Conservation (phyloP, 2,888 invertebrate genomes). For the Athripsodes cinereus region DNA sequence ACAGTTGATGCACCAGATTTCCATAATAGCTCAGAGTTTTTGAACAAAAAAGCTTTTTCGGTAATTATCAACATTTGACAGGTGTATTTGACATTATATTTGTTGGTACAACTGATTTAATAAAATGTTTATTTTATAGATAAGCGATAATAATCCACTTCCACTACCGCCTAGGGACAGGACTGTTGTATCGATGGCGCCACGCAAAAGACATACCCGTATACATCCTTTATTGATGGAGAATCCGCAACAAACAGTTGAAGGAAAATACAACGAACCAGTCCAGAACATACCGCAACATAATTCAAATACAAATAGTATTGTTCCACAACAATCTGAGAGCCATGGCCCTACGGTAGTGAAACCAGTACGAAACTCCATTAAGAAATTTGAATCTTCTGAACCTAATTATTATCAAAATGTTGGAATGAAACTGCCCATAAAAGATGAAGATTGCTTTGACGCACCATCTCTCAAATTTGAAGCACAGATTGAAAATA, state of each 20-base stretch:
- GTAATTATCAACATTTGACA: background rate
- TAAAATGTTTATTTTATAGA: background rate
- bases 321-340: background rate
- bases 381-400: background rate
- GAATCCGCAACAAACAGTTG: slow-evolving; percentile 51
- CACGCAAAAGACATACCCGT: slow-evolving; percentile 65
- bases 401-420: slow-evolving; percentile 15
- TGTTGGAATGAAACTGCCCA: slow-evolving; percentile 10
- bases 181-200: slow-evolving; percentile 52
- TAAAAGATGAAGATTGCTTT: slow-evolving; percentile 30
- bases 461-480: slow-evolving; percentile 45
- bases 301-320: background rate
- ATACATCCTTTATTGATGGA: slow-evolving; percentile 79
- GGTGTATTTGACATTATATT: too few species aligned
- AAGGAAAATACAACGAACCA: slow-evolving; percentile 41
- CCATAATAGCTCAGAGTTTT: background rate
- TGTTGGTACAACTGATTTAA: too few species aligned
- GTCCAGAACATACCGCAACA: slow-evolving; percentile 14
- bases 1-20: background rate
- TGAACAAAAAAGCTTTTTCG: background rate
- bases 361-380: background rate
- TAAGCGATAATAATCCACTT: slow-evolving; percentile 52
- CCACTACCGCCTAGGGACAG: slow-evolving; percentile 75
- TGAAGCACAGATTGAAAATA: slow-evolving; percentile 56
- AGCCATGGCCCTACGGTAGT: background rate